Base-by-base conservation (phyloP, 1,140 invertebrate species). In the Cheumatopsyche charites region DNA sequence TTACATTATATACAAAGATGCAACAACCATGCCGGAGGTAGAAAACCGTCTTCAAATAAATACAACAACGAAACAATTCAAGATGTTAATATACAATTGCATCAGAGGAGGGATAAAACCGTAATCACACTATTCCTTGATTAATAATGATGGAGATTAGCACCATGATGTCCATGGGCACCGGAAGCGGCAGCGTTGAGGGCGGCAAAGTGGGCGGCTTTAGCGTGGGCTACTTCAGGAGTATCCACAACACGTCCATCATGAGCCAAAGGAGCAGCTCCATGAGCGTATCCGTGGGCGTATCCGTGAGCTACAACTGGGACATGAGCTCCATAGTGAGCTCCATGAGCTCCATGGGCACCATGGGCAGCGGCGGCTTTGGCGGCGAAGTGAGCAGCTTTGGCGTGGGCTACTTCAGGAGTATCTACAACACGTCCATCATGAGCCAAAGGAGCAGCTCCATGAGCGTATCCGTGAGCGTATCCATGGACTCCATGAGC, bases 361-460 rank as follows among this genome's bases (percentile, higher is more conserved):
- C 45, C 45, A 17, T 47, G 45, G 15, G 45, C 13, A 13, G 45
- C 45, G 23, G 25, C 52, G 15, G 19, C 26, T 17, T 61, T 15
- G 23, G 67, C 67, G 72, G 81, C 82, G 67, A 82, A 78, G 78
- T 83, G 81, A 66, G 81, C 81, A 73, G 81, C 81, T 67, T 81
- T 81, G 62, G 82, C 82, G 73, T 82, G 81, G 1, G 82, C 81
- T n/a, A 47, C 45, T 13, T n/a, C 15, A 17, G 45, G 45, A 13
- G 45, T 17, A 4, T n/a, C 45, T 4, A 47, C 45, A 41, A 82
- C 80, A 73, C 81, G 81, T 6, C 81, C 81, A 63, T 70, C 67
- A 45, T 70, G 67, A 23, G 79, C 80, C 11, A 78, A 77, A 47
- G 67, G 67, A 26, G 55, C 55, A 21, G 21, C 11, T 6, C 19